phyloP scores from a whole-genome alignment of 2,797 vertebrate species.

The Taeniopygia guttata region DNA sequence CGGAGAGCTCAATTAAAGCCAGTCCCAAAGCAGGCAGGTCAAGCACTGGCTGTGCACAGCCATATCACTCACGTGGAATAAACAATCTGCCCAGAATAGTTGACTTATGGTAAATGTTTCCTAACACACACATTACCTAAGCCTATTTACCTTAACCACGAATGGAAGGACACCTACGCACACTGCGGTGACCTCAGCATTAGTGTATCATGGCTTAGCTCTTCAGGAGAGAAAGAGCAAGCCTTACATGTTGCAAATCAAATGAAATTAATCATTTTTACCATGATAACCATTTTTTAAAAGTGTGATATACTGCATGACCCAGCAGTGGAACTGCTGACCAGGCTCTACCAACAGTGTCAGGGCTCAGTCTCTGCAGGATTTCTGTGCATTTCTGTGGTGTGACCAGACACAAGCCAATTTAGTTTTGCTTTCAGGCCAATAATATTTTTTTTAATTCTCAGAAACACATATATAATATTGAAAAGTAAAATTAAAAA shows the following conservation, averaged over 20 bases:
- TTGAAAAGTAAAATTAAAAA: neutral
- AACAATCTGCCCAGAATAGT: neutral
- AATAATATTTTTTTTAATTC: neutral
- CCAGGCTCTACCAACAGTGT: neutral
- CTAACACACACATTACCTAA: neutral
- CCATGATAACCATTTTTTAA: neutral
- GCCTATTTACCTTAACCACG: neutral
- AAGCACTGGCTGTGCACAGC: neutral
- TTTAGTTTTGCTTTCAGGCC: neutral
- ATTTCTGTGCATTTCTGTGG: neutral
- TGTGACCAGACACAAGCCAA: neutral
- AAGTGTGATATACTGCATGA: neutral
- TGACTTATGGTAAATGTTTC: neutral
- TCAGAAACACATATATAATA: neutral
- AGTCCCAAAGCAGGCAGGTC: neutral
- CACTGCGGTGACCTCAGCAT: accelerated
- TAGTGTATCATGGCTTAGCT: neutral
- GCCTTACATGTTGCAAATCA: neutral
- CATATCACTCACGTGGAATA: neutral
- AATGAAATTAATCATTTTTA: neutral
- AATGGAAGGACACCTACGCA: neutral
- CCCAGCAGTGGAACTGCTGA: neutral
- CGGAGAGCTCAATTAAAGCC: neutral
- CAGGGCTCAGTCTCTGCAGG: neutral
- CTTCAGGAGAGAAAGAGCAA: neutral